Evolutionary conservation across 2,888 invertebrate species (phyloP), one percentile per base, ranked within the genome.

Genomic region (Aphrophora alni): DNA sequence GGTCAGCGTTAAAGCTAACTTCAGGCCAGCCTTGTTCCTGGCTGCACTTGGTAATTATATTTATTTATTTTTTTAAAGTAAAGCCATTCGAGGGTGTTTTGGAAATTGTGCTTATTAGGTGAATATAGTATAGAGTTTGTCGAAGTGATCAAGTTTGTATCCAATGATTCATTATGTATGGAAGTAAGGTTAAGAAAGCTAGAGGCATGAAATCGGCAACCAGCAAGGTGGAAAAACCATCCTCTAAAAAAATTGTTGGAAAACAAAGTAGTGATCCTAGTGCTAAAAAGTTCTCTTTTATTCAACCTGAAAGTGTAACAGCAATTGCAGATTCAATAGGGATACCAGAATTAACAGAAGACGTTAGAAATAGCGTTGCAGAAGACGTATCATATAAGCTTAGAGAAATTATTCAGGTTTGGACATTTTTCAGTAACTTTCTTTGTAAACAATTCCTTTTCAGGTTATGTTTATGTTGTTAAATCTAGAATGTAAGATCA

Each of bases 321-420:
- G 21, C 81, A 28, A 82, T 78, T 17, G 84, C 83, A 71, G 83
- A 83, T 17, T 75, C 81, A 24, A 77, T 83, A 24, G 84, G 84
- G 14, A 83, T 84, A 38, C 68, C 75, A 17, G 77, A 82, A 25
- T 38, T 84, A 68, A 69, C 81, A 33, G 82, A 83, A n/a, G 90
- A 90, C 82, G 90, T 90, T 0, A 89, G 89, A 21, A 86, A 88
- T 0, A 89, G 89, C 80, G 87, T 91, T 10, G 90, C 91, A 51
- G 90, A 90, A 83, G 90, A 91, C 88, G 88, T 90, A 82, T 90
- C 90, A 83, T 90, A 90, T 82, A 91, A 90, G 85, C 86, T 90
- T 0, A 87, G 90, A 21, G 90, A 90, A 84, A 87, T 89, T 72
- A 89, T 91, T 77, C 88, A 88, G 87, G 91, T 91, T 85, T 88